A percentile compares a stretch with the other conserved stretches of the same genome.
These are phyloP conservation scores for Cardinalis cardinalis DNA, from an alignment of 2,113 vertebrate genomes.

Conservation along the genomic window DNA sequence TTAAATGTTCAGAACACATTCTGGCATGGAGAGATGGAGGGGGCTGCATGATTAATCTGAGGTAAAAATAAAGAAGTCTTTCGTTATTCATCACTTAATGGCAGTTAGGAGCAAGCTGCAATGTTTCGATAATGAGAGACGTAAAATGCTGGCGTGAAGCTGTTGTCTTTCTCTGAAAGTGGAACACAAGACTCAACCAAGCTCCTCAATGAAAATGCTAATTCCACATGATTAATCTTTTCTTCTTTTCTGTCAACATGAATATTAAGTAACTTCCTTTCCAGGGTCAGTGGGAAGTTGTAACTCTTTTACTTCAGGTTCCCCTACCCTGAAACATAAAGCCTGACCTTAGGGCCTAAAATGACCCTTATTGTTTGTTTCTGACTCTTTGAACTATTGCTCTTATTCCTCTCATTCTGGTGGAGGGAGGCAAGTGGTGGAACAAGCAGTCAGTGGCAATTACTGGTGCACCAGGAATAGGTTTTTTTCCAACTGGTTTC, in stretches of 20 bases:
- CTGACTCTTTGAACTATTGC: not conserved
- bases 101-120: constrained; percentile 68
- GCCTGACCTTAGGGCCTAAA: constrained; percentile 35
- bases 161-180: constrained; percentile 51
- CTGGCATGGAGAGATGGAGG: constrained; percentile 37
- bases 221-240: constrained; percentile 79
- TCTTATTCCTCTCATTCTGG: not conserved
- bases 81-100: constrained; percentile 66
- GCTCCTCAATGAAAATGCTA: constrained; percentile 76
- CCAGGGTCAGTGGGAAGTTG: constrained; percentile 66
- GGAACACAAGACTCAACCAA: constrained; percentile 57
- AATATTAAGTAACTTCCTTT: constrained; percentile 78
- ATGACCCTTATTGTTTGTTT: not conserved
- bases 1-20: not conserved
- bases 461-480: not conserved
- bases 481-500: not conserved
- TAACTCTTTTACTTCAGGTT: constrained; percentile 37
- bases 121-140: constrained; percentile 63
- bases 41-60: constrained; percentile 65
- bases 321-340: not conserved
- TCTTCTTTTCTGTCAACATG: constrained; percentile 76
- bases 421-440: not conserved
- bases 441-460: not conserved
- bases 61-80: constrained; percentile 57
- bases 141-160: constrained; percentile 39